A percentile compares a stretch with the other conserved stretches of the same genome.
Evolutionary conservation across 1,140 invertebrate genomes (phyloP).

Genomic region (Apis florea): DNA sequence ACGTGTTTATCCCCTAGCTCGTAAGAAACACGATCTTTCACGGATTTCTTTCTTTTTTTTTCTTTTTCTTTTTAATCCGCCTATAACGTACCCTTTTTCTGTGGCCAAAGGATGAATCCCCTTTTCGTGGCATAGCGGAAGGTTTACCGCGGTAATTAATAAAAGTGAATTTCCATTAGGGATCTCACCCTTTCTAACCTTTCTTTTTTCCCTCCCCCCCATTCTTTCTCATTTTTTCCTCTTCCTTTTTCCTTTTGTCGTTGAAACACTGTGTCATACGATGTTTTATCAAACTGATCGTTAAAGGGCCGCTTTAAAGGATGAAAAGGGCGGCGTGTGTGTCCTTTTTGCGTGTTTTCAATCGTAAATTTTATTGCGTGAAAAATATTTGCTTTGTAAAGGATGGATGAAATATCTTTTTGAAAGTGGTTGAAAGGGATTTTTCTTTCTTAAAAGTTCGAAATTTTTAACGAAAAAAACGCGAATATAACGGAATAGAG

Average conservation of each 20-base stretch:
- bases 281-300: slow-evolving; percentile 2
- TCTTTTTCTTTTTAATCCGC: not conserved
- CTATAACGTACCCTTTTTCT: not conserved
- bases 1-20: slow-evolving; percentile 10
- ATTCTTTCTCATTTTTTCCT: not conserved
- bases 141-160: slow-evolving; percentile 1
- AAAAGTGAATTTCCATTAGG: slow-evolving; percentile 11
- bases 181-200: not conserved
- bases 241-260: not conserved
- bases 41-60: not conserved
- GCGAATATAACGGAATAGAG: too few species aligned
- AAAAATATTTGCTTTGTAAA: not conserved
- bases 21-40: not conserved
- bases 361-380: too few species aligned
- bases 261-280: not conserved
- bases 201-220: not conserved
- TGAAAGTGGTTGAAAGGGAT: not conserved
- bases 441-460: too few species aligned
- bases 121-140: too few species aligned
- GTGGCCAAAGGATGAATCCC: not conserved
- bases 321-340: too few species aligned
- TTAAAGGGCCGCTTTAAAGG: not conserved
- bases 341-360: not conserved
- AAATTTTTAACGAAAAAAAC: too few species aligned
- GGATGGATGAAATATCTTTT: not conserved